phyloP scores from a whole-genome alignment of 2,888 invertebrate genomes.

The Arrhopalites spinosus region DNA sequence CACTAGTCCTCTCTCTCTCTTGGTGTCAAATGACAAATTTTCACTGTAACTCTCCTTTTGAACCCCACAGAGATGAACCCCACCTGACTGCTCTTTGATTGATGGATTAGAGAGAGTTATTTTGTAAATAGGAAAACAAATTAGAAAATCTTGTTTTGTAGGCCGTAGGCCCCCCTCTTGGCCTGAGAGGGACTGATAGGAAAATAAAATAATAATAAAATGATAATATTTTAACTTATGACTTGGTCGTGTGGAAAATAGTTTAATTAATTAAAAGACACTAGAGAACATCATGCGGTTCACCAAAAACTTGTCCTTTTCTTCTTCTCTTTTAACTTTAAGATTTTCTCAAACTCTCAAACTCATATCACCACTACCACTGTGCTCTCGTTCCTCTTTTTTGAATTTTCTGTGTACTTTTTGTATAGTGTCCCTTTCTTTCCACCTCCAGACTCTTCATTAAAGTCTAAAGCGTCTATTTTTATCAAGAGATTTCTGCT shows the following conservation, averaged over 20 bases:
- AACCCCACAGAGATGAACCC: no score
- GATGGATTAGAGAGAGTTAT: neutral
- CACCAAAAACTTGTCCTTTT: constrained; percentile 15
- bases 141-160: no score
- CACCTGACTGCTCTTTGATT: no score
- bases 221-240: constrained; percentile 3
- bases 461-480: constrained; percentile 37
- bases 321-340: neutral
- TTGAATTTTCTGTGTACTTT: neutral
- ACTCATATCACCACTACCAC: constrained; percentile 15
- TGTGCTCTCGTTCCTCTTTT: neutral
- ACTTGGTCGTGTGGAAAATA: neutral
- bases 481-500: constrained; percentile 22
- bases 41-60: no score
- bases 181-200: neutral
- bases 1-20: no score
- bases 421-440: constrained; percentile 2
- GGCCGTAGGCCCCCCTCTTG: neutral
- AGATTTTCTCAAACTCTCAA: no score
- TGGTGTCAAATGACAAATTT: no score
- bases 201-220: neutral
- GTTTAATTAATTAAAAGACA: constrained; percentile 28
- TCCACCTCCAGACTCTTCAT: constrained; percentile 26
- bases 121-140: no score
- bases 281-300: constrained; percentile 15